Evolutionary conservation across 1,140 invertebrate species (phyloP).

Genomic region (Bacillus rossius): DNA sequence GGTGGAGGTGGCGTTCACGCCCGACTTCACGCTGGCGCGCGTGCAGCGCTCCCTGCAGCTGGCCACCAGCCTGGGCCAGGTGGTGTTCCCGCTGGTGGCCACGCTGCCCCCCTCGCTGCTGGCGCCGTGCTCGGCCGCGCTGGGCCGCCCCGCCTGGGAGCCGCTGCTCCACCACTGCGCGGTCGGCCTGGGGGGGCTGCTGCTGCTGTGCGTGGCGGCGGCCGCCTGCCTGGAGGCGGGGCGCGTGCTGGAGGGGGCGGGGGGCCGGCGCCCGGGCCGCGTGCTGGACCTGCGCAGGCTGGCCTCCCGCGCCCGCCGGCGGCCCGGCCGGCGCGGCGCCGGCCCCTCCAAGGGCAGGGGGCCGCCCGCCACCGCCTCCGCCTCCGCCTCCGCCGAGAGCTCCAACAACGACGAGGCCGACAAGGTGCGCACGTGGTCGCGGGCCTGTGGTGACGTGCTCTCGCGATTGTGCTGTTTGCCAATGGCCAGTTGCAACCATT

Average conservation of each 20-base stretch:
- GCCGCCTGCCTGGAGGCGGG: constrained; percentile 72
- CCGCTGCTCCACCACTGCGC: constrained; percentile 61
- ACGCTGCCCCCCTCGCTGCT: constrained; percentile 74
- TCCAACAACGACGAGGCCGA: constrained; percentile 50
- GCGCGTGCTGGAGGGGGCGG: constrained; percentile 54
- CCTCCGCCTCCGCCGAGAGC: constrained; percentile 67
- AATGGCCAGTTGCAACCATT: not conserved
- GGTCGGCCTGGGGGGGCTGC: constrained; percentile 52
- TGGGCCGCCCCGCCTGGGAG: constrained; percentile 79
- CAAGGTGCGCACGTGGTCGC: constrained; percentile 4
- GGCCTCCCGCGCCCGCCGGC: not conserved
- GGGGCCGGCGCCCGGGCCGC: constrained; percentile 38
- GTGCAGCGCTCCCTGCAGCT: constrained; percentile 59
- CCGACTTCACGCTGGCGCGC: constrained; percentile 85
- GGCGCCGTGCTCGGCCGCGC: constrained; percentile 60
- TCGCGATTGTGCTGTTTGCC: not conserved
- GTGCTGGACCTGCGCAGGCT: not conserved
- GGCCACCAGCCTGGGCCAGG: constrained; percentile 51
- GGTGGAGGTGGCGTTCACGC: constrained; percentile 87
- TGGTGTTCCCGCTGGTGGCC: constrained; percentile 72
- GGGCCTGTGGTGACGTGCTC: not conserved
- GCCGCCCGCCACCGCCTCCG: constrained; percentile 56
- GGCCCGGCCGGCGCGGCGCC: no score
- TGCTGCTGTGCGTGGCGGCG: constrained; percentile 61
- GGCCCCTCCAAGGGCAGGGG: no score